phyloP scores from a whole-genome alignment of 2,888 invertebrate species.

The Hypselothyrea guttata region DNA sequence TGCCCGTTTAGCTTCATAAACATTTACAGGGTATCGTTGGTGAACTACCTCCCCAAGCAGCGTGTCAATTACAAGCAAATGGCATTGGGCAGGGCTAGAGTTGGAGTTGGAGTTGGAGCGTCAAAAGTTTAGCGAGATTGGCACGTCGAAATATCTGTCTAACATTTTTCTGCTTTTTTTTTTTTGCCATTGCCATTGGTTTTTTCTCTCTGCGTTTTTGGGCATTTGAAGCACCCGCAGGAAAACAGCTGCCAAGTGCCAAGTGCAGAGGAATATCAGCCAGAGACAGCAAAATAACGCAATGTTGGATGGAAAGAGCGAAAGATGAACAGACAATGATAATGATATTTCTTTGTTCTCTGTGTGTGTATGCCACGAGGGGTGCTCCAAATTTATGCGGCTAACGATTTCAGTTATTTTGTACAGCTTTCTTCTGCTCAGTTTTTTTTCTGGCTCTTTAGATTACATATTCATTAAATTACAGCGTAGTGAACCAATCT shows the following conservation, averaged over 20 bases:
- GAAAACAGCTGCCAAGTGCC: slow-evolving; percentile 55
- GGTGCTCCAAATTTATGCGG: slow-evolving; percentile 58
- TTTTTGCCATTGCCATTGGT: slow-evolving; percentile 2
- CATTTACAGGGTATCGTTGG: slow-evolving; percentile 9
- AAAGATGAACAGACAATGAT: slow-evolving; percentile 49
- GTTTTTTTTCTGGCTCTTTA: slow-evolving; percentile 7
- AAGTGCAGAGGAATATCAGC: slow-evolving; percentile 35
- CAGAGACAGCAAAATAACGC: slow-evolving; percentile 10
- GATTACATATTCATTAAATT: slow-evolving; percentile 76
- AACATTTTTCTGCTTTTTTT: neutral
- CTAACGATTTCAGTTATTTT: slow-evolving; percentile 23
- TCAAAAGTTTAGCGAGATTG: slow-evolving; percentile 53
- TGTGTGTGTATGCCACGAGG: slow-evolving; percentile 18
- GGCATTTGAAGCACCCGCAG: slow-evolving; percentile 49
- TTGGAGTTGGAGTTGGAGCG: neutral
- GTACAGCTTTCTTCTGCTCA: neutral
- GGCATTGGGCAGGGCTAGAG: neutral
- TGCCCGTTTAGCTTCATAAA: neutral
- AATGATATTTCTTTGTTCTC: slow-evolving; percentile 57
- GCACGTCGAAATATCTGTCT: slow-evolving; percentile 26
- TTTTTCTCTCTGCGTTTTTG: neutral
- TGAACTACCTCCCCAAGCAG: slow-evolving; percentile 19
- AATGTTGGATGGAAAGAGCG: neutral
- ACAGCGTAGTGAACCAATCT: slow-evolving; percentile 17
- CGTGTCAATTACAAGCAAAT: slow-evolving; percentile 31